Base-by-base conservation (phyloP, 2,113 vertebrate genomes). In the Eclectus roratus region DNA sequence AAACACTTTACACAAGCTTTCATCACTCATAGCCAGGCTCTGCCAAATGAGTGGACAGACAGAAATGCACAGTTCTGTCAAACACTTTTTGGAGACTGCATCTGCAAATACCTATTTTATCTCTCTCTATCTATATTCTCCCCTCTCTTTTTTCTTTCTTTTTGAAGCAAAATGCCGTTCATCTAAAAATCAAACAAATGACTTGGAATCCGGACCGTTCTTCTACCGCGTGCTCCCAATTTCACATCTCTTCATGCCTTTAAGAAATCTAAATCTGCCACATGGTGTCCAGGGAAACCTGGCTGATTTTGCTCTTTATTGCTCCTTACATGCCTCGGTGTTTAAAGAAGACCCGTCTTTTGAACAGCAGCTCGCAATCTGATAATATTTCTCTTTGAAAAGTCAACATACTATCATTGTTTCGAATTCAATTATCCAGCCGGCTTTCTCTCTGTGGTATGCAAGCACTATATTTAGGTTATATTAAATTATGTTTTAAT, bases 401-500 rank as follows among this genome's bases (percentile, higher is more conserved):
- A 97, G 94, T 97, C 96, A 97, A 96, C 89, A 94, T 95, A 95
- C 92, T 92, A 82, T 93, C 96, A 92, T 94, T 96, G 94, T 94
- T 97, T 96, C 95, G 0, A 89, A 96, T 96, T 96, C 95, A 95
- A 94, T 96, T 96, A 95, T 94, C 87, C 94, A 71, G 92, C 88
- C 7, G 6, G 44, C 76, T 96, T 82, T 93, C 93, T 87, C 91
- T 79, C 94, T 9, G 23, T 94, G 92, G 96, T 96, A 95, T 96
- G 92, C 91, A 93, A 94, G 87, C 77, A 73, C 72, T 96, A 88
- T 96, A 93, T 96, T 96, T 96, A 97, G 96, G 91, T 95, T 96
- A 97, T 94, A 95, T 96, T 97, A 95, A 97, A 97, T 98, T 97
- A 97, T 97, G 94, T 96, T 98, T 98, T 97, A 97, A 97, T 97